Base-by-base conservation (phyloP, 2,888 invertebrate genomes). In the Epistrophella euchroma region DNA sequence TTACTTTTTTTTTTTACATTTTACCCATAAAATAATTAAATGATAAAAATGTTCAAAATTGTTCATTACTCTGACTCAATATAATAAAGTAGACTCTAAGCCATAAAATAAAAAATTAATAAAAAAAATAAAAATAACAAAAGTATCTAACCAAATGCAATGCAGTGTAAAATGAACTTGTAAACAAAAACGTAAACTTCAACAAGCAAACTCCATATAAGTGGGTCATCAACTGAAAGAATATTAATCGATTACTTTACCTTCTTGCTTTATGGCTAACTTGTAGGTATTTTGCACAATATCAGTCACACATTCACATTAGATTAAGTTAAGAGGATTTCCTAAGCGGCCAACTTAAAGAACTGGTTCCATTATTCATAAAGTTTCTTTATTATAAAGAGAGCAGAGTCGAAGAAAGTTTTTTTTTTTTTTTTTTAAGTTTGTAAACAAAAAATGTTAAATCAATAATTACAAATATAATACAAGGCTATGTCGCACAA, bases 181-280 rank as follows among this genome's bases (percentile, higher is more conserved):
- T 60, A 22, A 60, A 60, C 19, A 35, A 60, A 60, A 40, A 40
- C 22, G 5, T 22, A 5, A 40, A 60, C 60, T 37, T 58, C 7
- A 60, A 58, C 7, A 60, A 58, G 19, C 37, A 2, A 58, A 58
- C 35, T 37, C 15, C 50, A 15, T 15, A 19, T 15, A 60, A 40
- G 60, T 40, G 22, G 60, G 60, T 40, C 60, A 60, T 60, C 37
- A 60, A 22, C 60, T 60, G 60, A 22, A 60, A 15, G 60, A 60
- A 60, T 60, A 40, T 40, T 40, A 60, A 60, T 40, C 13, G 37
- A 10, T 19, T 32, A 10, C 22, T 60, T 40, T 60, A 60, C 60
- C 60, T 60, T 37, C 37, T 40, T 17, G 19, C 3, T 60, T 37
- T 17, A 13, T 35, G 56, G 17, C 37, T 58, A 37, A 22, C 22